phyloP scores from a whole-genome alignment of 2,113 vertebrate genomes.

The Sturnus vulgaris region DNA sequence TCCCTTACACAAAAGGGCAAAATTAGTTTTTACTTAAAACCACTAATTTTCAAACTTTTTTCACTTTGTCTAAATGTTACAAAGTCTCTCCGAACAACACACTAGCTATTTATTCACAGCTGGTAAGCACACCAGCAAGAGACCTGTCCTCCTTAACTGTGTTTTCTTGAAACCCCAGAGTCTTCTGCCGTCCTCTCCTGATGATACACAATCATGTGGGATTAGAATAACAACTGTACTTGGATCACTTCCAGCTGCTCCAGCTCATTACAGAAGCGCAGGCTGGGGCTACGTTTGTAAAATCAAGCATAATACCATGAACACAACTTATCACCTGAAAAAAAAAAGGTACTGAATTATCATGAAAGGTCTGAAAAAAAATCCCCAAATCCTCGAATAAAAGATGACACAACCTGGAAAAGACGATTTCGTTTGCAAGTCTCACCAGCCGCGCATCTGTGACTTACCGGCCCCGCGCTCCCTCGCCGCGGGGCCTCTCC shows the following conservation, averaged over 20 bases:
- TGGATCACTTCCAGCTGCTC: neutral
- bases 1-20: neutral
- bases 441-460: neutral
- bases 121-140: neutral
- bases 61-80: neutral
- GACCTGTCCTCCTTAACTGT: neutral
- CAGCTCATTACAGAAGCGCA: neutral
- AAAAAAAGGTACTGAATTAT: too few species aligned
- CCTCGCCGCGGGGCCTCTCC: neutral
- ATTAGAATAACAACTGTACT: neutral
- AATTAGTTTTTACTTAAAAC: neutral
- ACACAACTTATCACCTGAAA: neutral
- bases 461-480: too few species aligned
- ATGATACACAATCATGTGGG: neutral
- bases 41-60: neutral
- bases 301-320: neutral
- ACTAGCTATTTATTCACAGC: neutral
- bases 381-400: too few species aligned
- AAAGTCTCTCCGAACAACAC: neutral
- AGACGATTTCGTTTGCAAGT: rapidly evolving
- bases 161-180: neutral
- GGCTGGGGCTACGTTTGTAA: neutral
- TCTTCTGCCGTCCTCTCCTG: neutral
- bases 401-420: neutral
- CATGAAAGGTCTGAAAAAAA: rapidly evolving